phyloP scores from a whole-genome alignment of 1,140 invertebrate species.

The Ridgeia piscesae region DNA sequence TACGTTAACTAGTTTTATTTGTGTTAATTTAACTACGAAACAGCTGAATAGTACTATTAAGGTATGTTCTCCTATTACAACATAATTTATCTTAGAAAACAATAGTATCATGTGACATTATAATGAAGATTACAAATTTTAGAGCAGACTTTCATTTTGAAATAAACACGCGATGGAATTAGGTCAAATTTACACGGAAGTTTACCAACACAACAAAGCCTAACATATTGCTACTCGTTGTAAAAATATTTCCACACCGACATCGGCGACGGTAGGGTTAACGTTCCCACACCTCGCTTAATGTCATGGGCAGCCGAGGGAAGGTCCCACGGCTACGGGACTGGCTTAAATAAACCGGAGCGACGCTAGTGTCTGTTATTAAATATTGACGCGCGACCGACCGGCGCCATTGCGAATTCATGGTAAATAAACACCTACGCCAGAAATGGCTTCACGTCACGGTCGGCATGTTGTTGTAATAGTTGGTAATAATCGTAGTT shows the following conservation, averaged over 20 bases:
- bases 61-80: background rate
- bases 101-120: background rate
- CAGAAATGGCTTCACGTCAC: background rate
- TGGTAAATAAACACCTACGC: background rate
- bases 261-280: background rate
- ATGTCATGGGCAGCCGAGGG: background rate
- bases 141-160: background rate
- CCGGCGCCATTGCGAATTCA: background rate
- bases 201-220: background rate
- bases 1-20: background rate
- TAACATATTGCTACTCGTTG: background rate
- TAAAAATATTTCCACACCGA: background rate
- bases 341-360: background rate
- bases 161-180: background rate
- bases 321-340: background rate
- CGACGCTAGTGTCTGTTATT: background rate
- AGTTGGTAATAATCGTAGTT: background rate
- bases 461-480: background rate
- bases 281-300: constrained; percentile 3
- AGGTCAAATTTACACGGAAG: background rate
- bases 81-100: background rate
- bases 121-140: too few species aligned
- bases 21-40: background rate
- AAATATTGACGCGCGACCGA: background rate
- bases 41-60: background rate